Conservation (phyloP, 2,888 invertebrate species). For the Branchipolynoe longqiensis region DNA sequence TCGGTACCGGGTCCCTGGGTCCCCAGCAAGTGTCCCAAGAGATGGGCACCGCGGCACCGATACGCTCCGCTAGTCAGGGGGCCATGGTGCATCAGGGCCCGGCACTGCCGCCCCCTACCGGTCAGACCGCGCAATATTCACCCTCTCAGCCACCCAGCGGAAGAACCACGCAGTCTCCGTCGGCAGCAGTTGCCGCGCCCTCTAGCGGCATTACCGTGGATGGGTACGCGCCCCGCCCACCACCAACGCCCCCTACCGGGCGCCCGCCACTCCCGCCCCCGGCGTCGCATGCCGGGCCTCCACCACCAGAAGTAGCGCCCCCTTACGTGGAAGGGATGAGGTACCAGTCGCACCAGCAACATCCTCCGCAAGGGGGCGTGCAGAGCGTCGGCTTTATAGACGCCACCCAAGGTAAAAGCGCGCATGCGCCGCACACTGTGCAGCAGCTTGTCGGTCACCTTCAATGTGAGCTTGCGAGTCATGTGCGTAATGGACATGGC, state of each 20-base stretch:
- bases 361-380: neutral
- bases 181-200: neutral
- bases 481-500: no score
- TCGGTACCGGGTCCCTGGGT: slow-evolving; percentile 19
- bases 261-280: slow-evolving; percentile 39
- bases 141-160: neutral
- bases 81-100: slow-evolving; percentile 1
- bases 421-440: neutral
- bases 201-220: neutral
- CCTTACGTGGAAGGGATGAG: slow-evolving; percentile 34
- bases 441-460: no score
- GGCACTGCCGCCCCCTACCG: neutral
- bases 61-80: slow-evolving; percentile 18
- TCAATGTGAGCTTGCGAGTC: no score
- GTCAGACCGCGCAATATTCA: neutral
- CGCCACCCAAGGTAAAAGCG: slow-evolving; percentile 38
- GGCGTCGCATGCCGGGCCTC: neutral
- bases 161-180: neutral
- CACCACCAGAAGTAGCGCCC: neutral
- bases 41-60: neutral
- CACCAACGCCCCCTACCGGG: neutral
- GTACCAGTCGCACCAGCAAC: neutral
- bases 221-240: slow-evolving; percentile 14
- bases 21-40: slow-evolving; percentile 18
- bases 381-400: slow-evolving; percentile 13